Base-by-base conservation (phyloP, 2,888 invertebrate species). In the Agrotis puta region DNA sequence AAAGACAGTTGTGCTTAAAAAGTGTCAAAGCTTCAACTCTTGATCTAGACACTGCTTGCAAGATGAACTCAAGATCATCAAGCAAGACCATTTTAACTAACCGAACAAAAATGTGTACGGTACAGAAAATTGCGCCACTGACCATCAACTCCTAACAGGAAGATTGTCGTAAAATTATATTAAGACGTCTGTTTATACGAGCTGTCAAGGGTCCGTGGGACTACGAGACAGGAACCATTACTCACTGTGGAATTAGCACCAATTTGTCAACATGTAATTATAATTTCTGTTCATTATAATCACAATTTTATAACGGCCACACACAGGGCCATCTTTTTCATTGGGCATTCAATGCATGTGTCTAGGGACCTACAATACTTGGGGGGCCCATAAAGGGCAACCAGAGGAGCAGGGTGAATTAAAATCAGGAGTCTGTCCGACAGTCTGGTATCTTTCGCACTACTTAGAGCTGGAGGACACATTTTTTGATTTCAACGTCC, bases 201-300 rank as follows among this genome's bases (percentile, higher is more conserved):
- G n/a, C 57, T 53, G 39, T 61, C 64, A 71, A 71, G 48, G 56
- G 73, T 65, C 68, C 65, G 51, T 72, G 68, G 43, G 66, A 70
- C 33, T 16, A 27, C 13, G n/a, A 54, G 0, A 54, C 65, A 77
- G 67, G 73, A 80, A 61, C 74, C 76, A 85, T 85, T 70, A 85
- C 64, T 84, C 82, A 85, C 70, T 58, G 64, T 22, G n/a, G 54
- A 71, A 73, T 77, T 73, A 71, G 73, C 66, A 64, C 61, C 78
- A 85, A 84, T 84, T 82, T 85, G 86, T 86, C 80, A 80, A 79
- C 82, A 69, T 53, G 71, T 78, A 70, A 84, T 84, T 82, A 84
- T 85, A 80, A 78, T 85, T 85, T 83, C 75, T 70, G 66, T 73
- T 82, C 77, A 79, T 77, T 72, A 75, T 74, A 73, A 81, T 83